Evolutionary conservation across 2,113 vertebrate species (phyloP), one percentile per base, ranked within the genome.

Genomic region (Tylochromis polylepis): DNA sequence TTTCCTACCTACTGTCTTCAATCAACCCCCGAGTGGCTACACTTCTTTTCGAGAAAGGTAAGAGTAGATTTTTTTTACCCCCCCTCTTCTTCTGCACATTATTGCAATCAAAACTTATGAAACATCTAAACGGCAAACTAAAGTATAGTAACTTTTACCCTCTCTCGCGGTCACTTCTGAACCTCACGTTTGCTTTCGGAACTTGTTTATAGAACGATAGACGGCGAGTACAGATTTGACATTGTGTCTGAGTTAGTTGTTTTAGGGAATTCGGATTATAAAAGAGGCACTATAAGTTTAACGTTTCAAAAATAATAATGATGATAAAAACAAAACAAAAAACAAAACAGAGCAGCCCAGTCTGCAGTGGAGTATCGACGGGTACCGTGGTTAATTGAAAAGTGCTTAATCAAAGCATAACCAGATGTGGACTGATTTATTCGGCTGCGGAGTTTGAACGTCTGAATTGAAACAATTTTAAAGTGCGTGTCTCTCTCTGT

Each of bases 381-480:
- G 85, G 72, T 67, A 84, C 72, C 90, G 85, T 94, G 85, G 43
- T 81, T 94, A 94, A 95, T 95, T 95, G 89, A 94, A 92, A 94
- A 91, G 92, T 94, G 93, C 87, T 96, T 96, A 93, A 96, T 96
- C 85, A 94, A 95, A 96, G 95, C 94, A 93, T 93, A 95, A 95
- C 92, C 97, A 97, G 96, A 96, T 96, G 97, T 96, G 96, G 94
- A 94, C 89, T 86, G 95, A 95, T 92, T 87, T 94, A 88, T 81
- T 90, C 85, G 87, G 87, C 87, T 79, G 88, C 85, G 60, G 89
- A 91, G 41, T 91, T 81, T 87, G 88, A 22, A 65, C 20, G 60
- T 65, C 87, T 94, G 94, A 92, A 95, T 95, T 95, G 95, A 95
- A 96, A 91, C 93, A 94, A 94, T 94, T 95, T 51, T 95, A 85